phyloP scores from a whole-genome alignment of 1,140 invertebrate genomes.

The Oedothorax gibbosus region DNA sequence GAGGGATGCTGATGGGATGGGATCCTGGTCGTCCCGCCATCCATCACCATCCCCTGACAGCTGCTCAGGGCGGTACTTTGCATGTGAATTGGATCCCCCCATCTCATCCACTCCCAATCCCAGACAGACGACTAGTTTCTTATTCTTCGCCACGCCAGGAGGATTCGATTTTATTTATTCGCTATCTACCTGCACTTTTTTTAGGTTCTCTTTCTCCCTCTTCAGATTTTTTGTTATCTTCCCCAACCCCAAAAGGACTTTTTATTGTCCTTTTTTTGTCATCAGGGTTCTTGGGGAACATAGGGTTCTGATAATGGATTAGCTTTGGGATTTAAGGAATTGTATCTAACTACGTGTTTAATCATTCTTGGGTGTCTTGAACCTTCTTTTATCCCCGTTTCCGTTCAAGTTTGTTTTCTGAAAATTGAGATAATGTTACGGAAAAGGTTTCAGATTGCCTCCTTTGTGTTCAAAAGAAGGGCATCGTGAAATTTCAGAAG shows the following conservation, averaged over 20 bases:
- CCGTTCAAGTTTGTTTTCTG: not conserved
- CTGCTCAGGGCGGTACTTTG: constrained; percentile 45
- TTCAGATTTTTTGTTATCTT: not conserved
- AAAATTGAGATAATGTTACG: too few species aligned
- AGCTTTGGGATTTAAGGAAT: constrained; percentile 36
- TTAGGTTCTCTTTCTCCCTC: not conserved
- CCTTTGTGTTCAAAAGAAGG: not conserved
- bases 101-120: constrained; percentile 41
- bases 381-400: not conserved
- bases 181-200: not conserved
- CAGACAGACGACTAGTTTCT: constrained; percentile 41
- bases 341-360: constrained; percentile 47
- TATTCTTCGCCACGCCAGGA: constrained; percentile 22
- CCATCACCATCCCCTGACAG: constrained; percentile 47
- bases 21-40: constrained; percentile 17
- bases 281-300: not conserved
- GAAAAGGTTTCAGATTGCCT: not conserved
- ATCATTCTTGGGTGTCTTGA: constrained; percentile 11
- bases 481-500: too few species aligned
- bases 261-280: not conserved
- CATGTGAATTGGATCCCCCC: constrained; percentile 67
- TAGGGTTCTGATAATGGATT: constrained; percentile 30
- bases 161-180: constrained; percentile 2
- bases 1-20: not conserved
- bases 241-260: not conserved